Evolutionary conservation across 2,888 invertebrate genomes (phyloP).

Genomic region (Hyppa rectilinea): DNA sequence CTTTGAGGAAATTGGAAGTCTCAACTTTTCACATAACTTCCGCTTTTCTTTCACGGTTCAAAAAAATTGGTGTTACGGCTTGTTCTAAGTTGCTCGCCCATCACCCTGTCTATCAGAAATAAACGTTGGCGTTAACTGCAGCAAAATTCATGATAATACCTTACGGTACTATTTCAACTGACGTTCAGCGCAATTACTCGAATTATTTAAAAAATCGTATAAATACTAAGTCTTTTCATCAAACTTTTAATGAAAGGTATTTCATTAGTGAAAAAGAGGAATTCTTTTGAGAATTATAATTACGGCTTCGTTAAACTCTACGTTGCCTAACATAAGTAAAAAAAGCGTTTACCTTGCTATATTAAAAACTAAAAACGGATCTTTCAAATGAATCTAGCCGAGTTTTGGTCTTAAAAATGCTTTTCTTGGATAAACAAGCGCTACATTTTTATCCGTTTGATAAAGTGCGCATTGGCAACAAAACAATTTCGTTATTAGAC

Average conservation of each 20-base stretch:
- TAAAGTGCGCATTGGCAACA: slow-evolving; percentile 42
- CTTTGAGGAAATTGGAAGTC: slow-evolving; percentile 28
- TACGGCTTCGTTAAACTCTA: slow-evolving; percentile 86
- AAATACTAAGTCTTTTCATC: slow-evolving; percentile 72
- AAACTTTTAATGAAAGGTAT: slow-evolving; percentile 81
- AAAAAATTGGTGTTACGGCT: background rate
- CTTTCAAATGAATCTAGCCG: slow-evolving; percentile 65
- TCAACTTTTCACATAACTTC: slow-evolving; percentile 38
- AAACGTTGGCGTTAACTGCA: background rate
- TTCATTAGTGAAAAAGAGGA: slow-evolving; percentile 80
- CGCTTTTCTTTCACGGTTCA: background rate
- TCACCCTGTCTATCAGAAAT: background rate
- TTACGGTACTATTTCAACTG: slow-evolving; percentile 29
- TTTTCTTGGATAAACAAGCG: slow-evolving; percentile 31
- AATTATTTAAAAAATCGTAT: slow-evolving; percentile 58
- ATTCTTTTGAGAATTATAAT: slow-evolving; percentile 85
- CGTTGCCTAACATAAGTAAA: slow-evolving; percentile 82
- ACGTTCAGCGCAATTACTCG: slow-evolving; percentile 45
- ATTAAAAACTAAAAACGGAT: slow-evolving; percentile 81
- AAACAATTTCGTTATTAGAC: slow-evolving; percentile 57
- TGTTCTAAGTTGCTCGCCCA: background rate
- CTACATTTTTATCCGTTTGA: slow-evolving; percentile 44
- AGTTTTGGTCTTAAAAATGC: slow-evolving; percentile 38
- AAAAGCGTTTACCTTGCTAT: slow-evolving; percentile 79
- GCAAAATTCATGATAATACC: slow-evolving; percentile 12